Percentiles rank a stretch among this genome's conserved stretches.
phyloP scores from a whole-genome alignment of 2,888 invertebrate species.

The Drosophila antonietae region DNA sequence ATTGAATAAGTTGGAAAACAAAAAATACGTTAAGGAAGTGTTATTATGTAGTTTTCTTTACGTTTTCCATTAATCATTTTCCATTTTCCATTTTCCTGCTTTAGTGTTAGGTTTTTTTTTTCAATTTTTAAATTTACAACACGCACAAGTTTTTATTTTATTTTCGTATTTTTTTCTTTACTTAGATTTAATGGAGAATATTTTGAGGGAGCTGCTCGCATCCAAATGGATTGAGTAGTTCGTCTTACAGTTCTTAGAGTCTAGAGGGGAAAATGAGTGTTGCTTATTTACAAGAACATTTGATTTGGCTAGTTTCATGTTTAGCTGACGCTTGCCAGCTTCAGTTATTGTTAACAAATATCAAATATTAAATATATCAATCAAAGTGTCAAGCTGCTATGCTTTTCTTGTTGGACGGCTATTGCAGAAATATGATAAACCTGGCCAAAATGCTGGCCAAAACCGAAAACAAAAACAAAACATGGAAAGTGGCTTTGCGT shows the following conservation, averaged over 20 bases:
- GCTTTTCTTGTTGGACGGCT: conserved; percentile 44
- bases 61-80: conserved; percentile 10
- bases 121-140: conserved; percentile 67
- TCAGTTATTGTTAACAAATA: conserved; percentile 31
- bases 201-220: conserved; percentile 47
- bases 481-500: conserved; percentile 24
- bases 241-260: conserved; percentile 37
- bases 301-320: conserved; percentile 55
- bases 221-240: conserved; percentile 21
- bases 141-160: conserved; percentile 60
- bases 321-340: conserved; percentile 41
- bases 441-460: conserved; percentile 21
- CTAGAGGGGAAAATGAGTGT: conserved; percentile 34
- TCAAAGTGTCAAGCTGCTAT: conserved; percentile 55
- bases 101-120: conserved; percentile 26
- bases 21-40: conserved; percentile 26
- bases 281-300: conserved; percentile 61
- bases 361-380: conserved; percentile 28
- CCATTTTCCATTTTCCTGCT: conserved; percentile 1
- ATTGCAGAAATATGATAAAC: conserved; percentile 39
- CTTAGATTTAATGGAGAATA: conserved; percentile 71
- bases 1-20: conserved; percentile 26
- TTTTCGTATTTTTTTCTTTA: neutral
- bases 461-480: neutral
- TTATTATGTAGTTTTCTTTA: conserved; percentile 24